Conservation (phyloP, 2,888 invertebrate genomes). For the Parnassius orleans region DNA sequence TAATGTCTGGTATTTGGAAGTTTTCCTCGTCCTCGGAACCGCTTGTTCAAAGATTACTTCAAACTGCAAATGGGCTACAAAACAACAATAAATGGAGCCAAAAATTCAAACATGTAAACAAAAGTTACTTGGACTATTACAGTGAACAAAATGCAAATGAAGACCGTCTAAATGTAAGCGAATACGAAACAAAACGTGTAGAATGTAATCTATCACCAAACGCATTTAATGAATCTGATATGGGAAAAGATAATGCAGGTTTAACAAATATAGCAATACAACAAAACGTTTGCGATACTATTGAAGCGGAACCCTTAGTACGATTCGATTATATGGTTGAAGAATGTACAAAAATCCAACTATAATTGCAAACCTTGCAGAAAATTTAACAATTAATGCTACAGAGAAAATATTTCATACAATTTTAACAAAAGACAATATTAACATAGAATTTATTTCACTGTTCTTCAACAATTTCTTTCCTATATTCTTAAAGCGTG, state of each 20-base stretch:
- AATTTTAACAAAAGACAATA: conserved; percentile 36
- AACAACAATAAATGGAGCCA: conserved; percentile 32
- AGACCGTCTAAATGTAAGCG: neutral
- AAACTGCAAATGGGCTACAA: conserved; percentile 17
- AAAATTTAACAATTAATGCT: conserved; percentile 37
- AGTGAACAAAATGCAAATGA: conserved; percentile 5
- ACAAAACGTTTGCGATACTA: conserved; percentile 21
- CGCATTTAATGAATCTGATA: neutral
- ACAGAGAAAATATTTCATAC: conserved; percentile 47
- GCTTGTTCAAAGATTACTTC: conserved; percentile 28
- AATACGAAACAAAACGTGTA: neutral
- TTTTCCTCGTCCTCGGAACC: conserved; percentile 33
- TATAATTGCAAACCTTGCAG: conserved; percentile 41
- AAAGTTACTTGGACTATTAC: conserved; percentile 1
- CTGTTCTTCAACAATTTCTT: conserved; percentile 43
- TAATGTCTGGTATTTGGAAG: conserved; percentile 30
- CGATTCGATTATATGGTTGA: conserved; percentile 40
- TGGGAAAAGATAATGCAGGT: neutral
- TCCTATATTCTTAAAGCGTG: conserved; percentile 42
- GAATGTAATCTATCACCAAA: conserved; percentile 4
- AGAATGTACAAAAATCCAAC: conserved; percentile 40
- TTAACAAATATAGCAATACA: neutral
- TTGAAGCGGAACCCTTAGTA: conserved; percentile 41
- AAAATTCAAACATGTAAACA: conserved; percentile 27
- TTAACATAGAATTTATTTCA: conserved; percentile 28